Evolutionary conservation across 2,888 invertebrate genomes (phyloP).

Genomic region (Flabesymbios commensalis): DNA sequence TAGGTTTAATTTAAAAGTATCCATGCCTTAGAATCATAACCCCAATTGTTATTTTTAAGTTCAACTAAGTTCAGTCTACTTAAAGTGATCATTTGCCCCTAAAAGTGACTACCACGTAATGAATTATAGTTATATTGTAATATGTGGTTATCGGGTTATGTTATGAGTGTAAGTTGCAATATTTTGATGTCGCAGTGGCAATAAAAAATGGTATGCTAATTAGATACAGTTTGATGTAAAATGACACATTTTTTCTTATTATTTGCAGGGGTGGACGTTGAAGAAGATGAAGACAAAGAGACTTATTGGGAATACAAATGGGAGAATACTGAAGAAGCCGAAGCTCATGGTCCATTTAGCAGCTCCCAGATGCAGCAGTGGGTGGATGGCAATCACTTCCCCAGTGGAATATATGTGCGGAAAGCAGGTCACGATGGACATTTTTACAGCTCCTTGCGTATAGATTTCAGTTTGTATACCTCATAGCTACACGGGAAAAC

Average conservation of each 20-base stretch:
- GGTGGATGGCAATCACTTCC: conserved; percentile 80
- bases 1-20: too few species aligned
- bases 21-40: too few species aligned
- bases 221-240: too few species aligned
- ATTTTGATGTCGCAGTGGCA: background rate
- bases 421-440: conserved; percentile 71
- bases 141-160: too few species aligned
- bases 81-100: too few species aligned
- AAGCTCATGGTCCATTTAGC: conserved; percentile 82
- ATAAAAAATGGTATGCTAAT: too few species aligned
- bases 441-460: conserved; percentile 85
- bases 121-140: too few species aligned
- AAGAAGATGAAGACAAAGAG: conserved; percentile 10
- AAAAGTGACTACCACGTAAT: too few species aligned
- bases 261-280: background rate
- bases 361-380: conserved; percentile 87
- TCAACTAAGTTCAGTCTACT: too few species aligned
- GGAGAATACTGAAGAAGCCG: conserved; percentile 74
- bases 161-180: too few species aligned
- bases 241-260: background rate
- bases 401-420: conserved; percentile 78
- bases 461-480: conserved; percentile 88
- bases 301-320: conserved; percentile 91
- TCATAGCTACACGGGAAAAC: too few species aligned
- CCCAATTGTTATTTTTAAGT: too few species aligned